These are phyloP conservation scores for Heliconius congener DNA, from an alignment of 1,140 invertebrate genomes.

Conservation along the genomic window DNA sequence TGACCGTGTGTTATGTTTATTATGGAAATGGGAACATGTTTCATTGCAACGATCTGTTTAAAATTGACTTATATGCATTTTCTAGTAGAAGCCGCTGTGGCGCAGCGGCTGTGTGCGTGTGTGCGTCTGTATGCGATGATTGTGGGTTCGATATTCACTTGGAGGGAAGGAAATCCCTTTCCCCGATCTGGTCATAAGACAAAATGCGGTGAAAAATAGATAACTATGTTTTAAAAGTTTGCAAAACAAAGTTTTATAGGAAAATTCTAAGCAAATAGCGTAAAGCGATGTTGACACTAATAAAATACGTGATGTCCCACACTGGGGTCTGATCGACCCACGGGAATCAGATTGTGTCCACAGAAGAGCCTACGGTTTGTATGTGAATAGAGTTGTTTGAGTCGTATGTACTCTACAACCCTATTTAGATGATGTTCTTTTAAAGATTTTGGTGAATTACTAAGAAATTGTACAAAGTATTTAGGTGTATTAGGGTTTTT, in stretches of 20 bases:
- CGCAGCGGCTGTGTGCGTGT: too few species aligned
- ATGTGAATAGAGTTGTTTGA: constrained; percentile 15
- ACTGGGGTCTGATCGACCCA: constrained; percentile 14
- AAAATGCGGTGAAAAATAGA: too few species aligned
- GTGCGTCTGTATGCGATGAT: too few species aligned
- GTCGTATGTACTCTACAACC: background rate
- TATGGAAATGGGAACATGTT: background rate
- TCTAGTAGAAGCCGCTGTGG: too few species aligned
- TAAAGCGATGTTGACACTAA: constrained; percentile 14
- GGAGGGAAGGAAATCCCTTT: too few species aligned
- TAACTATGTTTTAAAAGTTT: background rate
- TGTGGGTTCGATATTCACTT: too few species aligned
- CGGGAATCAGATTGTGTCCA: constrained; percentile 16
- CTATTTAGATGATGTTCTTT: background rate
- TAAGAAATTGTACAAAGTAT: too few species aligned
- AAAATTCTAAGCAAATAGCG: background rate
- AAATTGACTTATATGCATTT: too few species aligned
- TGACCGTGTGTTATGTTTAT: background rate
- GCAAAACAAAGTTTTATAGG: background rate
- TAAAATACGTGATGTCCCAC: constrained; percentile 24
- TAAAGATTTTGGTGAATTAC: too few species aligned
- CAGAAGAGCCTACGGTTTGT: constrained; percentile 22
- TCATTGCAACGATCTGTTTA: background rate
- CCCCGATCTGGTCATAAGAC: too few species aligned
- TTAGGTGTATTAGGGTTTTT: too few species aligned